A percentile compares a stretch with the other conserved stretches of the same genome.
These are phyloP conservation scores for Melikaiella ostensackeni DNA, from an alignment of 2,888 invertebrate species.

Conservation along the genomic window DNA sequence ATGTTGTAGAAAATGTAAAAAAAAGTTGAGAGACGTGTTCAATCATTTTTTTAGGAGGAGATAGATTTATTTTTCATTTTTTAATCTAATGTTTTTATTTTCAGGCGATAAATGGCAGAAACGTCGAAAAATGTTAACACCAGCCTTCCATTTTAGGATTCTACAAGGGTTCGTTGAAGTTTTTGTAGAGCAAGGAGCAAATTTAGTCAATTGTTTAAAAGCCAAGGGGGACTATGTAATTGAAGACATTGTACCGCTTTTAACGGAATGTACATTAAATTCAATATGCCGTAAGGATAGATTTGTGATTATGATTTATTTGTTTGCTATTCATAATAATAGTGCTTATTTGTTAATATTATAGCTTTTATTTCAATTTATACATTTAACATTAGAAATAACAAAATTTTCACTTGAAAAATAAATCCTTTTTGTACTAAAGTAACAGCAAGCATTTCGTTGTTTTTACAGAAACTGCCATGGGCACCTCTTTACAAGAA, in stretches of 20 bases:
- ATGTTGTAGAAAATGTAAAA: too few relatives aligned
- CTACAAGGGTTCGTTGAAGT: conserved; percentile 65
- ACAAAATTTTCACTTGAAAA: background rate
- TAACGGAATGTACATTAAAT: conserved; percentile 17
- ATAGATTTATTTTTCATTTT: background rate
- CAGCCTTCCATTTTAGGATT: conserved; percentile 71
- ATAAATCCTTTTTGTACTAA: background rate
- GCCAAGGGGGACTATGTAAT: background rate
- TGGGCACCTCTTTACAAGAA: conserved; percentile 82
- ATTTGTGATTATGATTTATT: background rate
- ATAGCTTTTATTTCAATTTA: background rate
- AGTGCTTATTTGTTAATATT: background rate
- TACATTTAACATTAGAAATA: background rate
- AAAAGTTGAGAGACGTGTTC: too few relatives aligned
- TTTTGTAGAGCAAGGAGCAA: conserved; percentile 12
- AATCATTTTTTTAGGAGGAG: too few relatives aligned
- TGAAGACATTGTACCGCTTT: conserved; percentile 22
- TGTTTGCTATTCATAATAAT: background rate
- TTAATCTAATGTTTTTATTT: conserved; percentile 59
- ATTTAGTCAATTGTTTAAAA: conserved; percentile 8
- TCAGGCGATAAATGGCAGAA: conserved; percentile 70
- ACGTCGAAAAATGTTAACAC: conserved; percentile 72
- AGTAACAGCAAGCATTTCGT: background rate
- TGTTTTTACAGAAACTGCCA: conserved; percentile 80
- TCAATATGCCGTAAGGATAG: conserved; percentile 12